Evolutionary conservation across 2,113 vertebrate genomes (phyloP), one percentile per base, ranked within the genome.

Genomic region (Meleagris gallopavo): DNA sequence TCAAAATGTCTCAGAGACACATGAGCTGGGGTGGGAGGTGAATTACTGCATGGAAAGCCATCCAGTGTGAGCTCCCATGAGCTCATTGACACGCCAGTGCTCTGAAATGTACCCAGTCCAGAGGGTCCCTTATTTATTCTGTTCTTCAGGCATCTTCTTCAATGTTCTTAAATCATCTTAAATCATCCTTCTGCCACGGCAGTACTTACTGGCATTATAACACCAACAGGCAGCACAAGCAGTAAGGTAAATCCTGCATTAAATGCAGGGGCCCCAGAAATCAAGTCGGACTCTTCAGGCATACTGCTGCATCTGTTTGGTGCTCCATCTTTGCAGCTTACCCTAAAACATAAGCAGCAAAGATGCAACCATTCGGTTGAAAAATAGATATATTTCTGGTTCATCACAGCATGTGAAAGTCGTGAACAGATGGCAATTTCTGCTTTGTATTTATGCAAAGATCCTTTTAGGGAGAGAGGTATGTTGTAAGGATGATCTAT

Each of bases 341-440:
- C 34, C 29, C 55, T 18, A 9, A 3, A 22, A 29, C 2, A 2
- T 2, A 29, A 71, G 36, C 46, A 36, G 67, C n/a, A 38, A 50
- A 13, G 67, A 52, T 50, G n/a, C 17, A 36, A 34, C 18, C 40
- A 43, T 66, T n/a, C 13, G 17, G 30, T n/a, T 58, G 55, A 58
- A 20, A 58, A 11, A 57, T n/a, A 52, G 4, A n/a, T 25, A 34
- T 36, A 46, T 6, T 57, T 70, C 34, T 41, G 30, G 14, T 13
- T 71, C 13, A 21, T 6, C 1, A 0, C 15, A 52, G 36, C 30
- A n/a, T 24, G 34, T 2, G 24, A 58, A 20, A 50, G 13, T 30
- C 29, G 29, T 14, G 25, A 45, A 14, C 12, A 54, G 16, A 48
- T 10, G 3, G 40, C 50, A 66, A 66, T 7, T n/a, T 18, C n/a